phyloP scores from a whole-genome alignment of 35 echinoderm and acorn worm species.

The Ptychodera flava region DNA sequence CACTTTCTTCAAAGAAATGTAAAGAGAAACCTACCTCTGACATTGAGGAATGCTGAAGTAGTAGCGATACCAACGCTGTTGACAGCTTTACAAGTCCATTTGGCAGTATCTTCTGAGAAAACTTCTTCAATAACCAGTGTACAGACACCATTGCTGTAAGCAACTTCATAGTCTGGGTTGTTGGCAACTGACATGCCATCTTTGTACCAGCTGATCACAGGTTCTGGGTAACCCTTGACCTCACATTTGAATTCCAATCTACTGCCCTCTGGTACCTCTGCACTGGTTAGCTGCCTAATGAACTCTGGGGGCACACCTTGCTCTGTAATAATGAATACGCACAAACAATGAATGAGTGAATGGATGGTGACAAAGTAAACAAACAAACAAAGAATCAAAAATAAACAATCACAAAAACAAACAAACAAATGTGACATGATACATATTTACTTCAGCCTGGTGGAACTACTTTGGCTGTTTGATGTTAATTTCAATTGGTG shows the following conservation, averaged over 20 bases:
- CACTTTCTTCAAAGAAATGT: too few relatives aligned
- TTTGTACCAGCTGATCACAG: slow-evolving; percentile 60
- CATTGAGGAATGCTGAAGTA: slow-evolving; percentile 6
- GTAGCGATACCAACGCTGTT: slow-evolving; percentile 51
- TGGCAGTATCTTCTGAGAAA: slow-evolving; percentile 54
- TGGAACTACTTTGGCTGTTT: too few relatives aligned
- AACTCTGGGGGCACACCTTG: slow-evolving; percentile 7
- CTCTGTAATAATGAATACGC: not conserved
- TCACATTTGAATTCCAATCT: slow-evolving; percentile 51
- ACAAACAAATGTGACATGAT: too few relatives aligned
- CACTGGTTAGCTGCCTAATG: slow-evolving; percentile 29
- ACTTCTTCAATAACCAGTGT: slow-evolving; percentile 45
- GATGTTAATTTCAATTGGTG: too few relatives aligned
- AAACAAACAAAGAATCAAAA: not conserved
- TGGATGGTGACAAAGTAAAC: not conserved
- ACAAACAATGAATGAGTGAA: not conserved
- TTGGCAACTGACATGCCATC: slow-evolving; percentile 49
- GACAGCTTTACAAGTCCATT: slow-evolving; percentile 47
- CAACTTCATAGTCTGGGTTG: slow-evolving; percentile 33
- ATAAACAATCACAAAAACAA: not conserved
- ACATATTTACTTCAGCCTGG: too few relatives aligned
- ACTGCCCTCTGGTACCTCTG: slow-evolving; percentile 38
- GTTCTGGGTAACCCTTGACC: slow-evolving; percentile 43
- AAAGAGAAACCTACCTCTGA: slow-evolving; percentile 13
- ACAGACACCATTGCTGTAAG: slow-evolving; percentile 32